Conservation (phyloP, 2,113 vertebrate genomes). For the Hepsetus odoe region DNA sequence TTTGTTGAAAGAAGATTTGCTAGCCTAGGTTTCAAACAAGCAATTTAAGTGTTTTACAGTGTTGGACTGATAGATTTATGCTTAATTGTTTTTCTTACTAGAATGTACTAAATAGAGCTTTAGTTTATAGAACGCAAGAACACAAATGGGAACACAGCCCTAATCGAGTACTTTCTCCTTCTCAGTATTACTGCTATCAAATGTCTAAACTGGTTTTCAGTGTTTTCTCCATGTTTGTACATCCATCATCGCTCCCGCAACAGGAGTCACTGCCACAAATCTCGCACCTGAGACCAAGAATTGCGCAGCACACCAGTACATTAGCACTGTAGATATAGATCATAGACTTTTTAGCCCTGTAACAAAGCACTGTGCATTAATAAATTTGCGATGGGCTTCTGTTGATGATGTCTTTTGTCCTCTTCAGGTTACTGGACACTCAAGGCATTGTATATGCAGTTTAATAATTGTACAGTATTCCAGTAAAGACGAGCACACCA, state of each 20-base stretch:
- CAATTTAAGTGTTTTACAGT: too few relatives aligned
- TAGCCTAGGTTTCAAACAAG: too few relatives aligned
- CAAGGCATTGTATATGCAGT: neutral
- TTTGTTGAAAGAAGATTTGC: too few relatives aligned
- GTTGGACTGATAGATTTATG: neutral
- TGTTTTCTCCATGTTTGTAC: neutral
- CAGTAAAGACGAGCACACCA: neutral
- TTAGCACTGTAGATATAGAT: neutral
- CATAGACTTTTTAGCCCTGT: constrained; percentile 7
- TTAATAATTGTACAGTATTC: constrained; percentile 4
- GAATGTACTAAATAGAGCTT: neutral
- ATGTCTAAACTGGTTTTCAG: neutral
- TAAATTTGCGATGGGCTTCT: neutral
- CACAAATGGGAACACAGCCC: neutral
- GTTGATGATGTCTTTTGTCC: neutral
- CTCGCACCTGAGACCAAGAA: constrained; percentile 6
- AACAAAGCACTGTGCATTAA: constrained; percentile 15
- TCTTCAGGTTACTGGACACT: constrained; percentile 1
- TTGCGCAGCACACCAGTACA: neutral
- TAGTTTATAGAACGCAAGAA: neutral
- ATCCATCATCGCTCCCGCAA: neutral
- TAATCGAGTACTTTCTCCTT: neutral
- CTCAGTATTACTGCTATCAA: neutral
- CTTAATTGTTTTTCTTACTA: neutral
- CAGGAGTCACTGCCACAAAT: constrained; percentile 6